Evolutionary conservation across 2,113 vertebrate genomes (phyloP), one percentile per base, ranked within the genome.

Genomic region (Sakesphorus luctuosus): DNA sequence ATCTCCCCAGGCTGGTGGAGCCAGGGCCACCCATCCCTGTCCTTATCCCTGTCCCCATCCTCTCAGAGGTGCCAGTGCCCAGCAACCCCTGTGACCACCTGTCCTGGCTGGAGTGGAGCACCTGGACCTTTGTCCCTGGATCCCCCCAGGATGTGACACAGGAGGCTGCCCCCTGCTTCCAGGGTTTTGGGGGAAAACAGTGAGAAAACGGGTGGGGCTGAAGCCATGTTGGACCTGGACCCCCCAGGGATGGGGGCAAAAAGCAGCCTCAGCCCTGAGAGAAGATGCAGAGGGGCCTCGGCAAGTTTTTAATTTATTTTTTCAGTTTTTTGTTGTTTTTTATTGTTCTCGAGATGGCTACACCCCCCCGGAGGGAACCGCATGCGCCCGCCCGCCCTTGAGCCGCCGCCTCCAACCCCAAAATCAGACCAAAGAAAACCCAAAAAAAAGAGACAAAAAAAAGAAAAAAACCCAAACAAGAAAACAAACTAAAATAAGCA

Each of bases 281-380:
- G 49, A 89, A 63, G n/a, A 95, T 78, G 23, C 81, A 94, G 67
- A 92, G 72, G 19, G 56, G 50, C 69, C 77, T n/a, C 28, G 67
- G 87, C 28, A 68, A 72, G 50, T 24, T 90, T 96, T 93, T 89
- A 95, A 96, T 66, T 89, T 73, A 66, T 82, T 71, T 85, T 77
- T 96, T 87, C 71, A 49, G 88, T 73, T 94, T 95, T 87, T 81
- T 92, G 86, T 82, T 94, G 44, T 61, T 88, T 91, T 94, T 98
- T 98, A 98, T 99, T 98, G 98, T 98, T 98, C 98, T 98, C 97
- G 97, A 98, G 98, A 98, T 98, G 98, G 98, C 98, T 98, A 98
- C 97, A 98, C 97, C 98, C 58, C 97, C 97, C 96, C 95, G 89
- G 97, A 97, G 94, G 95, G 96, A 97, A 96, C 97, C 92, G 95